A percentile compares a stretch with the other conserved stretches of the same genome.
phyloP scores from a whole-genome alignment of 2,888 invertebrate species.

The Eretmocerus hayati region DNA sequence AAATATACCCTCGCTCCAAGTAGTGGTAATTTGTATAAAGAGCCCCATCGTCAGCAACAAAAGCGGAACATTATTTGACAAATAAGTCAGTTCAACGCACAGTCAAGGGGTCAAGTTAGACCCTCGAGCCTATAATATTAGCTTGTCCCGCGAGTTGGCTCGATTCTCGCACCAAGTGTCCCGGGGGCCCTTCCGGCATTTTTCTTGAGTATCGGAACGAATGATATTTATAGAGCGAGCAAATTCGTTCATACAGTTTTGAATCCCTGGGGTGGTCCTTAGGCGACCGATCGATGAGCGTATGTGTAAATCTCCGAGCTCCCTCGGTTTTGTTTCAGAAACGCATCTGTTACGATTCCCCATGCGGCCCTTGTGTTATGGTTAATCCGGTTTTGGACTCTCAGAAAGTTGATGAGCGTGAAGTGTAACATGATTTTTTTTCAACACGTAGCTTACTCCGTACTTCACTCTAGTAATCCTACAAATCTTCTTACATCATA shows the following conservation, averaged over 20 bases:
- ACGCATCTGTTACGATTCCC: slow-evolving; percentile 22
- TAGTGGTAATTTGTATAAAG: too few species aligned
- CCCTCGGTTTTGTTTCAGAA: slow-evolving; percentile 9
- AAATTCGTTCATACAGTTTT: slow-evolving; percentile 38
- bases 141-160: not conserved
- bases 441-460: too few species aligned
- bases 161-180: too few species aligned
- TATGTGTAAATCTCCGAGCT: slow-evolving; percentile 29
- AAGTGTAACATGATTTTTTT: not conserved
- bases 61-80: slow-evolving; percentile 10
- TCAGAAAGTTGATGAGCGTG: not conserved
- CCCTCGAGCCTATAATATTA: not conserved
- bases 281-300: slow-evolving; percentile 12
- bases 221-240: slow-evolving; percentile 46
- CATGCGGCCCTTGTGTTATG: slow-evolving; percentile 6
- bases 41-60: not conserved
- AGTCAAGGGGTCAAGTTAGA: slow-evolving; percentile 5
- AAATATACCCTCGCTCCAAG: too few species aligned
- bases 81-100: slow-evolving; percentile 8
- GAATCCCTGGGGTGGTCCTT: slow-evolving; percentile 45
- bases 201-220: slow-evolving; percentile 46
- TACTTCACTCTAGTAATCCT: too few species aligned
- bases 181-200: slow-evolving; percentile 12
- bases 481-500: too few species aligned
- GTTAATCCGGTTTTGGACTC: slow-evolving; percentile 10